A percentile compares a stretch with the other conserved stretches of the same genome.
Evolutionary conservation across 2,888 invertebrate species (phyloP).

Genomic region (Euphydryas editha): DNA sequence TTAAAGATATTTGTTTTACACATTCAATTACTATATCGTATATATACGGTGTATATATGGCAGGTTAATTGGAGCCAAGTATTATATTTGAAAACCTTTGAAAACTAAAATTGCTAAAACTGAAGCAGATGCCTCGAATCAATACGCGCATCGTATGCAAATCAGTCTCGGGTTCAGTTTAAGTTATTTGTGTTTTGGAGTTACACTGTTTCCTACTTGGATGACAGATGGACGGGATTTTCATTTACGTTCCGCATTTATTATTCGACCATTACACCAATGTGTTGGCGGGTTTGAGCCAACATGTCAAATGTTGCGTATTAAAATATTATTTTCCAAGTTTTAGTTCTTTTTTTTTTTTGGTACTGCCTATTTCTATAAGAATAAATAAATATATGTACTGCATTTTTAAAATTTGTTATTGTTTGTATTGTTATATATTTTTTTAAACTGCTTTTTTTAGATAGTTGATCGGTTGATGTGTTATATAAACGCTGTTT

Average conservation of each 20-base stretch:
- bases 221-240: slow-evolving; percentile 11
- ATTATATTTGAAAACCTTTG: neutral
- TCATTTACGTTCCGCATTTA: slow-evolving; percentile 12
- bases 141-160: slow-evolving; percentile 22
- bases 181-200: slow-evolving; percentile 14
- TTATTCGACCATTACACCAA: neutral
- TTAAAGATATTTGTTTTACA: too few species aligned
- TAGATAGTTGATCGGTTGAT: too few species aligned
- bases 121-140: slow-evolving; percentile 13
- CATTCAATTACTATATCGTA: too few species aligned
- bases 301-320: neutral
- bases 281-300: neutral
- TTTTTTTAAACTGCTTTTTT: too few species aligned
- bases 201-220: slow-evolving; percentile 5
- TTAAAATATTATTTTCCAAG: neutral
- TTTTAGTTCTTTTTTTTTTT: neutral
- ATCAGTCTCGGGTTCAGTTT: slow-evolving; percentile 7
- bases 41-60: too few species aligned
- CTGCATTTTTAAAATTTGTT: too few species aligned
- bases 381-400: too few species aligned
- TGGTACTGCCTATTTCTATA: too few species aligned
- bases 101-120: slow-evolving; percentile 2
- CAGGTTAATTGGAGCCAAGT: slow-evolving; percentile 1
- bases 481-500: too few species aligned
- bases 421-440: too few species aligned